These are phyloP conservation scores for Panopea generosa DNA, from an alignment of 2,888 invertebrate species.

Conservation along the genomic window DNA sequence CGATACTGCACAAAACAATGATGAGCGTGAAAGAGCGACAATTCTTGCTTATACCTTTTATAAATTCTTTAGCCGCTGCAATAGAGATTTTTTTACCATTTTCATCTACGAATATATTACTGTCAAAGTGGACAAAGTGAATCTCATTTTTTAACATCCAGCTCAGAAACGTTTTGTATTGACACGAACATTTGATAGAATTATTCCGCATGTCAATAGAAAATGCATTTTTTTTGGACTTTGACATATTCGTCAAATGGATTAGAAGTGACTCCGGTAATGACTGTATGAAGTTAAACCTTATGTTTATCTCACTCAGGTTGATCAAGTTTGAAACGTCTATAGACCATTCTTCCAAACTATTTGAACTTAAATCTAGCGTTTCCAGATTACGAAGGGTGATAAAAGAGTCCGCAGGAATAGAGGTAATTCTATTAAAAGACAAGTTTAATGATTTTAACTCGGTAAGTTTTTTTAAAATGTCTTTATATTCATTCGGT, in stretches of 20 bases:
- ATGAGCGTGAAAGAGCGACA: slow-evolving; percentile 6
- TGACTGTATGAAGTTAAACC: slow-evolving; percentile 18
- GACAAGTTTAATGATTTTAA: slow-evolving; percentile 27
- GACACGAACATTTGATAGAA: slow-evolving; percentile 16
- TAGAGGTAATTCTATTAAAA: slow-evolving; percentile 17
- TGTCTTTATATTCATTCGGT: background rate
- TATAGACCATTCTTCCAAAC: slow-evolving; percentile 11
- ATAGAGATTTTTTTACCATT: background rate
- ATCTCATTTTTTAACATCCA: slow-evolving; percentile 29
- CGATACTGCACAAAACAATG: slow-evolving; percentile 3
- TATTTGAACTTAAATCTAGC: slow-evolving; percentile 40
- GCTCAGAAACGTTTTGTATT: slow-evolving; percentile 14
- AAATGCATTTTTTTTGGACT: background rate
- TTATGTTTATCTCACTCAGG: slow-evolving; percentile 30
- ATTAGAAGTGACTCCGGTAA: slow-evolving; percentile 3
- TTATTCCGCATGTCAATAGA: slow-evolving; percentile 38
- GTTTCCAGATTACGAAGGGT: slow-evolving; percentile 7
- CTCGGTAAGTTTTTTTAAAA: slow-evolving; percentile 27
- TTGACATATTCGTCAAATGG: slow-evolving; percentile 6
- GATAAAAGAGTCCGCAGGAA: slow-evolving; percentile 4
- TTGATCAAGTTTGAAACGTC: slow-evolving; percentile 4
- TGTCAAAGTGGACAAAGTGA: slow-evolving; percentile 12
- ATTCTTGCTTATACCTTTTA: background rate
- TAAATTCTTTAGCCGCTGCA: background rate
- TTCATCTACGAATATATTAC: slow-evolving; percentile 18